A percentile compares a stretch with the other conserved stretches of the same genome.
Conservation (phyloP, 2,113 vertebrate genomes). For the Syngnathoides biaculeatus region DNA sequence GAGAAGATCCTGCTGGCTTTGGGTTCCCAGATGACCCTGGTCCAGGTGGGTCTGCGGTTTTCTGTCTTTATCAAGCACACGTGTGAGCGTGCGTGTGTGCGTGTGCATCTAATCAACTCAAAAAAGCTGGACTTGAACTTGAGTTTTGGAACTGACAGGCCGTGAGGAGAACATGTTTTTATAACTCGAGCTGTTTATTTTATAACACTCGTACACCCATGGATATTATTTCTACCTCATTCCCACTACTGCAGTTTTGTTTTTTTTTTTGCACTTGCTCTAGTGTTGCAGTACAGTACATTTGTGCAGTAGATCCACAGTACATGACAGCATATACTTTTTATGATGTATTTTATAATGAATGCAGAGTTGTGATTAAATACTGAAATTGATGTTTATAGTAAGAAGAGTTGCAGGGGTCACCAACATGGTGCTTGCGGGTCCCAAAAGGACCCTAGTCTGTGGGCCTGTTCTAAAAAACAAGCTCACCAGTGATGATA, state of each 20-base stretch:
- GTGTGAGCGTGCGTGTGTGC: not conserved
- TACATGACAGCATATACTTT: constrained; percentile 1
- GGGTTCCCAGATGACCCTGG: constrained; percentile 97
- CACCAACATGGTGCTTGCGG: too few species aligned
- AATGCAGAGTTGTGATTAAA: not conserved
- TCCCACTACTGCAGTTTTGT: not conserved
- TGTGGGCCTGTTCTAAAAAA: too few species aligned
- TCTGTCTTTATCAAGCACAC: not conserved
- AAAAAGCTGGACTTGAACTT: constrained; percentile 20
- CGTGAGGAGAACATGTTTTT: constrained; percentile 23
- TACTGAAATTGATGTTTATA: not conserved
- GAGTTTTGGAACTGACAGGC: constrained; percentile 15
- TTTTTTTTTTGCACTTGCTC: not conserved
- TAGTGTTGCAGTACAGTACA: not conserved
- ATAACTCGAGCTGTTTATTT: constrained; percentile 38
- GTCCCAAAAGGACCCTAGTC: too few species aligned
- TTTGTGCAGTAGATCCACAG: not conserved
- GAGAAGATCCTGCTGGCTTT: constrained; percentile 97
- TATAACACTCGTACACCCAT: constrained; percentile 9
- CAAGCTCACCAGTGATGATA: too few species aligned
- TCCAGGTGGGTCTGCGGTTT: constrained; percentile 81
- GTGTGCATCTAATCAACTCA: constrained; percentile 13
- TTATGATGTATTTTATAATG: not conserved
- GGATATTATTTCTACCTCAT: constrained; percentile 17
- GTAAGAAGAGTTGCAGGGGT: not conserved